phyloP scores from a whole-genome alignment of 2,888 invertebrate genomes.

The Drosophila paranaensis region DNA sequence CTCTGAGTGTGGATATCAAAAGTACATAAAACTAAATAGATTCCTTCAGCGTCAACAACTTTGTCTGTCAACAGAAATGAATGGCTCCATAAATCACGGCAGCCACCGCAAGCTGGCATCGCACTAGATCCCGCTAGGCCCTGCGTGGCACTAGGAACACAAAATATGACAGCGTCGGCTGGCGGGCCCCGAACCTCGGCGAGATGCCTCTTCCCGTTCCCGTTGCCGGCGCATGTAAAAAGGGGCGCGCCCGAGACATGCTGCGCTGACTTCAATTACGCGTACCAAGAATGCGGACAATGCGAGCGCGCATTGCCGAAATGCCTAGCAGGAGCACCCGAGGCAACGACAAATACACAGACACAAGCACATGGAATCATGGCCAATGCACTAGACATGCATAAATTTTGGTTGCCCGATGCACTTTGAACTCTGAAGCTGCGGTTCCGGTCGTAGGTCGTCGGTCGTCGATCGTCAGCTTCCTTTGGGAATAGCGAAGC shows the following conservation, averaged over 20 bases:
- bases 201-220: constrained; percentile 31
- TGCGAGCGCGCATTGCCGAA: constrained; percentile 61
- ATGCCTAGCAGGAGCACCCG: constrained; percentile 26
- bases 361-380: constrained; percentile 78
- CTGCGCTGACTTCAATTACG: constrained; percentile 82
- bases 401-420: constrained; percentile 63
- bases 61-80: constrained; percentile 84
- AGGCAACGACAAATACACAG: constrained; percentile 26
- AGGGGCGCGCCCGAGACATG: constrained; percentile 69
- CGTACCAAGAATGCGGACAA: constrained; percentile 75
- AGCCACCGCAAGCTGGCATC: constrained; percentile 61
- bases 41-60: constrained; percentile 81
- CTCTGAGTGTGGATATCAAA: constrained; percentile 57
- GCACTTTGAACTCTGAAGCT: constrained; percentile 35
- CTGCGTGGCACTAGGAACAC: constrained; percentile 26
- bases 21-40: constrained; percentile 78
- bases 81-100: constrained; percentile 83
- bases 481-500: constrained; percentile 51
- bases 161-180: constrained; percentile 69
- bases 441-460: constrained; percentile 49
- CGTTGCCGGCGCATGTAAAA: constrained; percentile 59
- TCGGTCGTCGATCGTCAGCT: constrained; percentile 25
- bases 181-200: not conserved
- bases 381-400: constrained; percentile 81
- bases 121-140: constrained; percentile 17